A percentile compares a stretch with the other conserved stretches of the same genome.
These are phyloP conservation scores for Cylindroiulus punctatus DNA, from an alignment of 2,888 invertebrate genomes.

Conservation along the genomic window DNA sequence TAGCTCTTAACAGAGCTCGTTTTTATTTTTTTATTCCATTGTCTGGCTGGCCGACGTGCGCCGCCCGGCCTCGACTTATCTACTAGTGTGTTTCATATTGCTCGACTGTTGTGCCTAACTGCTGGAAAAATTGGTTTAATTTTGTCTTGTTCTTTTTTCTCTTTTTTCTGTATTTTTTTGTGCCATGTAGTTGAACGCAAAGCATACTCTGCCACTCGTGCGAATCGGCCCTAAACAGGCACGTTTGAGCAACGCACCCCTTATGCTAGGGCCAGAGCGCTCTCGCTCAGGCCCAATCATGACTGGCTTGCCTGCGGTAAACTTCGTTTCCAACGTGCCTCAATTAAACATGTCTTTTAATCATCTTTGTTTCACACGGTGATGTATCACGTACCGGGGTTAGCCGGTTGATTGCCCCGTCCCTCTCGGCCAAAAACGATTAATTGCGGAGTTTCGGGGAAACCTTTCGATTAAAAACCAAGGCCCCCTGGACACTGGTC, in stretches of 20 bases:
- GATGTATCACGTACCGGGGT: constrained; percentile 14
- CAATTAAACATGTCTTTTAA: constrained; percentile 43
- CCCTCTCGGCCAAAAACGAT: neutral
- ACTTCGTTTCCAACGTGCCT: constrained; percentile 57
- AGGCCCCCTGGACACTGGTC: constrained; percentile 8
- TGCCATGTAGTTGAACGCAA: constrained; percentile 59
- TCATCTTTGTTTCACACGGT: constrained; percentile 48
- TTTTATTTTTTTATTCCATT: neutral
- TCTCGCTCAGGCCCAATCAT: constrained; percentile 58
- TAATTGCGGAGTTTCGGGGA: constrained; percentile 8
- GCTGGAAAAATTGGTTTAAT: constrained; percentile 57
- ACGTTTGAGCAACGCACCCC: constrained; percentile 58
- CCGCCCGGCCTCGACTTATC: neutral
- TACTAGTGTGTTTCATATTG: neutral
- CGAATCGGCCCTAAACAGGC: constrained; percentile 57
- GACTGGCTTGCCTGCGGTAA: constrained; percentile 59
- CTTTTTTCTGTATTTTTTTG: constrained; percentile 60
- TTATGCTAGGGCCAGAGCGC: constrained; percentile 58
- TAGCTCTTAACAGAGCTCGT: neutral
- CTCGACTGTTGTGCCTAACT: constrained; percentile 30
- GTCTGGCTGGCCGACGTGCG: neutral
- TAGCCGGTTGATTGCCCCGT: neutral
- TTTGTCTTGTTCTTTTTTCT: constrained; percentile 59
- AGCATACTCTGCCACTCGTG: constrained; percentile 57
- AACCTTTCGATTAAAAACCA: neutral